Conservation (phyloP, 1,140 invertebrate species). For the Trichoplusia ni region DNA sequence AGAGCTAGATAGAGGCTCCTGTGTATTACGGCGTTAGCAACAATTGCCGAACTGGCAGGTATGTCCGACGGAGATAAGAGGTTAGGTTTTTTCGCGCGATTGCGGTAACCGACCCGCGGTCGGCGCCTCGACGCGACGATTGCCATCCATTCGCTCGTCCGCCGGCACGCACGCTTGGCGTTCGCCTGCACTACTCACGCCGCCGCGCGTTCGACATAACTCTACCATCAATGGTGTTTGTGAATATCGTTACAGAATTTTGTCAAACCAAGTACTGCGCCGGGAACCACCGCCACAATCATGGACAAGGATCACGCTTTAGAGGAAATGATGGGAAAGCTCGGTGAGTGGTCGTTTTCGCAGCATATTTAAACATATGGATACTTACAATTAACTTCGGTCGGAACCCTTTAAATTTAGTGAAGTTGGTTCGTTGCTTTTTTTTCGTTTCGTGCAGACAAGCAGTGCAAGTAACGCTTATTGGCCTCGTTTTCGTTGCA, state of each 20-base stretch:
- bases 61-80: slow-evolving; percentile 60
- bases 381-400: slow-evolving; percentile 38
- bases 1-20: slow-evolving; percentile 11
- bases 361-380: slow-evolving; percentile 53
- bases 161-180: slow-evolving; percentile 69
- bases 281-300: slow-evolving; percentile 29
- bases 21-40: slow-evolving; percentile 31
- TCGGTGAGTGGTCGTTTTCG: slow-evolving; percentile 78
- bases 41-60: slow-evolving; percentile 47
- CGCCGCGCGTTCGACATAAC: slow-evolving; percentile 43
- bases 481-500: slow-evolving; percentile 37
- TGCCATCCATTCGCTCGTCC: slow-evolving; percentile 70
- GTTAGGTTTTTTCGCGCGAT: slow-evolving; percentile 64
- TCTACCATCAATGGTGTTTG: slow-evolving; percentile 63
- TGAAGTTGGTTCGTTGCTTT: slow-evolving; percentile 15
- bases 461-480: slow-evolving; percentile 28
- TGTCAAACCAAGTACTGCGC: slow-evolving; percentile 34
- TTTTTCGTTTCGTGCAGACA: slow-evolving; percentile 14
- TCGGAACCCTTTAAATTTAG: slow-evolving; percentile 16
- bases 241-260: slow-evolving; percentile 57
- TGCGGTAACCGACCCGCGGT: slow-evolving; percentile 62
- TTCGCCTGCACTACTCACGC: slow-evolving; percentile 36
- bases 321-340: slow-evolving; percentile 86
- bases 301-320: slow-evolving; percentile 85
- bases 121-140: slow-evolving; percentile 55